Percentiles rank a stretch among this genome's conserved stretches.
Evolutionary conservation across 2,797 vertebrate species (phyloP).

Genomic region (Myripristis jacobus): DNA sequence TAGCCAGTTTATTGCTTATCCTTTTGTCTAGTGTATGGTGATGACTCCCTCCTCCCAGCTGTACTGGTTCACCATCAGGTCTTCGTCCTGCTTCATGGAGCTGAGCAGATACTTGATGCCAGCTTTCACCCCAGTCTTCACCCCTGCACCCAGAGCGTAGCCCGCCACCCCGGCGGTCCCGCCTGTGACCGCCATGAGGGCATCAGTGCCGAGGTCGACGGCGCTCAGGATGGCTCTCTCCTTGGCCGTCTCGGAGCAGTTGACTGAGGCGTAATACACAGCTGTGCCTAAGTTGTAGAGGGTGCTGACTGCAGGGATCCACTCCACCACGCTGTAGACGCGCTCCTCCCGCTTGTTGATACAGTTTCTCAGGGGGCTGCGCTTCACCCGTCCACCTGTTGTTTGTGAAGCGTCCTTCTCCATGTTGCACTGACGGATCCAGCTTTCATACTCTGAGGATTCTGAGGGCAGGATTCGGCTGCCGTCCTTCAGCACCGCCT

Average conservation of each 20-base stretch:
- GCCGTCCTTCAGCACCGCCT: slow-evolving; percentile 74
- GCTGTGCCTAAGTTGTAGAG: slow-evolving; percentile 91
- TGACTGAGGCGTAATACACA: slow-evolving; percentile 88
- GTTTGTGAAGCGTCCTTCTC: background rate
- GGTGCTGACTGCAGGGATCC: slow-evolving; percentile 87
- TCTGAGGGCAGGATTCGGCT: slow-evolving; percentile 72
- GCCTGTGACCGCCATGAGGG: slow-evolving; percentile 82
- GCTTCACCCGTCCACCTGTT: slow-evolving; percentile 45
- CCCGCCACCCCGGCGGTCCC: slow-evolving; percentile 74
- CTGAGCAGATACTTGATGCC: slow-evolving; percentile 84
- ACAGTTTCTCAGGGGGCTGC: slow-evolving; percentile 74
- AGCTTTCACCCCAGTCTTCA: slow-evolving; percentile 87
- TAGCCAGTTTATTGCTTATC: background rate
- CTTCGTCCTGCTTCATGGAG: slow-evolving; percentile 80
- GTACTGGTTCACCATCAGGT: slow-evolving; percentile 82
- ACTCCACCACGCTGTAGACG: slow-evolving; percentile 82
- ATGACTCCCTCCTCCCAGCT: slow-evolving; percentile 73
- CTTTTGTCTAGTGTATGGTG: slow-evolving; percentile 62
- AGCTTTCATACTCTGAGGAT: slow-evolving; percentile 65
- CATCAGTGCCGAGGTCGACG: slow-evolving; percentile 88
- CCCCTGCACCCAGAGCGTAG: slow-evolving; percentile 78
- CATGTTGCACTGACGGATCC: slow-evolving; percentile 78
- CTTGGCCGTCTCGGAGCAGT: slow-evolving; percentile 85
- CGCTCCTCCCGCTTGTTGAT: slow-evolving; percentile 77
- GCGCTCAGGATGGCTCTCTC: slow-evolving; percentile 86